Conservation (phyloP, 2,888 invertebrate species). For the Metacarcinus magister region DNA sequence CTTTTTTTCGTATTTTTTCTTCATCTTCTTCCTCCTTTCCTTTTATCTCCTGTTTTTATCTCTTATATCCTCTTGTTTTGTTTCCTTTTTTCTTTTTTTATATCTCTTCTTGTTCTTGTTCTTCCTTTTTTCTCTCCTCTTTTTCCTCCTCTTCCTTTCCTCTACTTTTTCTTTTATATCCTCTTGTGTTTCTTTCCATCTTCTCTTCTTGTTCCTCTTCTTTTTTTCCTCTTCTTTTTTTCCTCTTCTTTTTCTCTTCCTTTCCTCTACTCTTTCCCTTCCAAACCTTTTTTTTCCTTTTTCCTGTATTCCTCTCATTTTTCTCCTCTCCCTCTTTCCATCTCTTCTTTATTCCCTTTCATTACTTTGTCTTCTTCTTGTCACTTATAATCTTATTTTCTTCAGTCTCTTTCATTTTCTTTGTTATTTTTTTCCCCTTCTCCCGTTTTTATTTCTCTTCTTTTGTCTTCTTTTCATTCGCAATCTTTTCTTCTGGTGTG, state of each 20-base stretch:
- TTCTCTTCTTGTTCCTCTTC: too few species aligned
- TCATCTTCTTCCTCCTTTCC: background rate
- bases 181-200: background rate
- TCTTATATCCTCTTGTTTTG: background rate
- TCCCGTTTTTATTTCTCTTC: too few species aligned
- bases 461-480: too few species aligned
- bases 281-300: too few species aligned
- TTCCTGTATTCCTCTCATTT: too few species aligned
- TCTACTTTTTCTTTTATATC: background rate
- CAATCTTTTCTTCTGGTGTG: too few species aligned
- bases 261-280: too few species aligned
- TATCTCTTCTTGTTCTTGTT: background rate
- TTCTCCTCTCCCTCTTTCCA: too few species aligned
- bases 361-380: too few species aligned
- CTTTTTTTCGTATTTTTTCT: background rate
- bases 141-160: background rate
- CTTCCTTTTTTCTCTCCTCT: background rate
- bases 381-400: background rate
- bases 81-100: background rate
- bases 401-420: background rate
- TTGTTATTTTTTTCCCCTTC: background rate
- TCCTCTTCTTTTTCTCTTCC: too few species aligned
- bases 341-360: too few species aligned
- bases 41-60: background rate
- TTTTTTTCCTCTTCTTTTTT: too few species aligned